A percentile compares a stretch with the other conserved stretches of the same genome.
These are phyloP conservation scores for Lacerta viridis DNA, from an alignment of 2,797 vertebrate genomes.

Conservation along the genomic window DNA sequence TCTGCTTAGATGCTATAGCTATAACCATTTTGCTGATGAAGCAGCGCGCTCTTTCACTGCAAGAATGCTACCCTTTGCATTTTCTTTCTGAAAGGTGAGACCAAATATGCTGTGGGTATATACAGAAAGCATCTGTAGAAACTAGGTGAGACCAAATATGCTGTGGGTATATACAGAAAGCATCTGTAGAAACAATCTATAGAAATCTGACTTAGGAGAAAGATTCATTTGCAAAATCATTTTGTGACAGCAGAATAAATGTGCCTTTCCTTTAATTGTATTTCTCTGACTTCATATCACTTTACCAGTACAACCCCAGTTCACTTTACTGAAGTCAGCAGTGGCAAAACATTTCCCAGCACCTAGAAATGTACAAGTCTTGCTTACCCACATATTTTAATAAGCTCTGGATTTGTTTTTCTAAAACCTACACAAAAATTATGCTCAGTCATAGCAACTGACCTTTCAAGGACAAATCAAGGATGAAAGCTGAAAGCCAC, in stretches of 20 bases:
- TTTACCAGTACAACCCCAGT: background rate
- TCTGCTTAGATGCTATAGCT: constrained; percentile 5
- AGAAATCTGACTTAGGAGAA: background rate
- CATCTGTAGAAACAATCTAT: background rate
- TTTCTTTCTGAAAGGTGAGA: background rate
- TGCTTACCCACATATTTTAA: background rate
- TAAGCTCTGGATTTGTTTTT: background rate
- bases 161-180: background rate
- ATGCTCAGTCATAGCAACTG: background rate
- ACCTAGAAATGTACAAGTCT: background rate
- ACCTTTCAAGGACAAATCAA: background rate
- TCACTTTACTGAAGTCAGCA: background rate
- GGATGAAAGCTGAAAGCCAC: background rate
- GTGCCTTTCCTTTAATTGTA: background rate
- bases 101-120: background rate
- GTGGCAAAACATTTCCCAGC: background rate
- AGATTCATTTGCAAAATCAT: constrained; percentile 20
- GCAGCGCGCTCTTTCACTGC: background rate
- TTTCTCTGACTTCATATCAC: background rate
- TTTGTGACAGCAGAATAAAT: constrained; percentile 4
- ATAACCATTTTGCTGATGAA: constrained; percentile 31
- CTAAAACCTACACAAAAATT: background rate
- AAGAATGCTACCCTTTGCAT: constrained; percentile 20
- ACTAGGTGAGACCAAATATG: background rate
- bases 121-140: constrained; percentile 13